phyloP scores from a whole-genome alignment of 2,113 vertebrate genomes.

The Hoplias malabaricus region DNA sequence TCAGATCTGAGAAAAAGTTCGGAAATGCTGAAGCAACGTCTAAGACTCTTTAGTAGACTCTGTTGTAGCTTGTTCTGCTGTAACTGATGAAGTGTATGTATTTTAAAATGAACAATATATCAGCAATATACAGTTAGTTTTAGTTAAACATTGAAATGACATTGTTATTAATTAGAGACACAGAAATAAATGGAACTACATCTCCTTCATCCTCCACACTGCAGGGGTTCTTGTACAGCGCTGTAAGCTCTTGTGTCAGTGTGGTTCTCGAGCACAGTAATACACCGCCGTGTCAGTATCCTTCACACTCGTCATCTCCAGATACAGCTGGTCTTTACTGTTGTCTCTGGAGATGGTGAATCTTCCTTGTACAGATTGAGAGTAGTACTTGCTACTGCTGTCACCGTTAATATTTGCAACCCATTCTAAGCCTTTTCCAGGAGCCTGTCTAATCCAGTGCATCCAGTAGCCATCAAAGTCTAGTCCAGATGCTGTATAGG shows the following conservation, averaged over 20 bases:
- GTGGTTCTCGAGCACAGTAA: neutral
- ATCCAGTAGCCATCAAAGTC: neutral
- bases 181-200: too few species aligned
- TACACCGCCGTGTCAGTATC: constrained; percentile 24
- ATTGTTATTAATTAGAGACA: too few species aligned
- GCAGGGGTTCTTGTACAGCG: neutral
- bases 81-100: too few species aligned
- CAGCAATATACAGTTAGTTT: too few species aligned
- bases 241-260: neutral
- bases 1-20: too few species aligned
- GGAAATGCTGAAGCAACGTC: too few species aligned
- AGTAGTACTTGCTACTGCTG: neutral
- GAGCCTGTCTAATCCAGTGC: constrained; percentile 22
- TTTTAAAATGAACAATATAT: too few species aligned
- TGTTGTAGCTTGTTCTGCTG: too few species aligned
- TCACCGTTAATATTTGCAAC: neutral
- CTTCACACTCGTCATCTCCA: neutral
- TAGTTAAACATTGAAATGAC: too few species aligned
- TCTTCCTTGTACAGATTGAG: constrained; percentile 8
- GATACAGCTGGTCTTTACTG: neutral
- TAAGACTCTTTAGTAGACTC: too few species aligned
- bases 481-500: constrained; percentile 31
- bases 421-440: constrained; percentile 24
- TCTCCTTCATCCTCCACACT: too few species aligned
- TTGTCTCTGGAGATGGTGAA: constrained; percentile 16